Conservation (phyloP, 1,140 invertebrate species). For the Helicoverpa zea region DNA sequence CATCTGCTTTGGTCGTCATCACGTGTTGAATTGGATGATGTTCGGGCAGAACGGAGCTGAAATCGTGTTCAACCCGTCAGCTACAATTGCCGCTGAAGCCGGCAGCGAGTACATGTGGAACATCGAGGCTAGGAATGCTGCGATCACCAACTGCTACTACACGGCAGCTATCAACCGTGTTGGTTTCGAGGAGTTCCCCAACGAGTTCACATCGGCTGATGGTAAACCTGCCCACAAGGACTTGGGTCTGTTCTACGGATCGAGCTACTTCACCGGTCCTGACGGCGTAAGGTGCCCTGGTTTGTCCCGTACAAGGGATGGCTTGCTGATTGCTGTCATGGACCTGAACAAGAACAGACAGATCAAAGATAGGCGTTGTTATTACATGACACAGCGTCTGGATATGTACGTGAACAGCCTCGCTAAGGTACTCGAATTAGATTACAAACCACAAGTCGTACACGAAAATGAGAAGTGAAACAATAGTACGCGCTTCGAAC, state of each 20-base stretch:
- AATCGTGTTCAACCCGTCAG: slow-evolving; percentile 99
- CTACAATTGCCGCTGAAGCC: slow-evolving; percentile 91
- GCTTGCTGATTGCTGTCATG: slow-evolving; percentile 95
- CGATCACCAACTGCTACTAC: slow-evolving; percentile 98
- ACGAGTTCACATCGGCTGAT: slow-evolving; percentile 97
- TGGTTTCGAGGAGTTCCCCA: slow-evolving; percentile 92
- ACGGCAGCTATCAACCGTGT: slow-evolving; percentile 98
- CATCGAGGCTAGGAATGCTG: slow-evolving; percentile 98
- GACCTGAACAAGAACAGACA: slow-evolving; percentile 99
- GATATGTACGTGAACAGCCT: slow-evolving; percentile 94
- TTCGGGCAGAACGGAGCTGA: slow-evolving; percentile 99
- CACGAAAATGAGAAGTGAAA: slow-evolving; percentile 74
- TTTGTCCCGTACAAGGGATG: slow-evolving; percentile 95
- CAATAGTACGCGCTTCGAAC: not conserved
- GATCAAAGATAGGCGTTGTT: slow-evolving; percentile 97
- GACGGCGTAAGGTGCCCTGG: slow-evolving; percentile 97
- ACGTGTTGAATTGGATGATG: slow-evolving; percentile 99
- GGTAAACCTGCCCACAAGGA: slow-evolving; percentile 96
- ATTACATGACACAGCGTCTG: slow-evolving; percentile 98
- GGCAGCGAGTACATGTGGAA: slow-evolving; percentile 98
- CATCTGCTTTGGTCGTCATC: slow-evolving; percentile 99
- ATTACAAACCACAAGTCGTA: slow-evolving; percentile 80
- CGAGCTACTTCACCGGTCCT: slow-evolving; percentile 97
- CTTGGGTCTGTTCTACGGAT: slow-evolving; percentile 99
- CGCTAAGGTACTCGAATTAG: slow-evolving; percentile 74